phyloP scores from a whole-genome alignment of 2,797 vertebrate species.

The Liparis tanakae region DNA sequence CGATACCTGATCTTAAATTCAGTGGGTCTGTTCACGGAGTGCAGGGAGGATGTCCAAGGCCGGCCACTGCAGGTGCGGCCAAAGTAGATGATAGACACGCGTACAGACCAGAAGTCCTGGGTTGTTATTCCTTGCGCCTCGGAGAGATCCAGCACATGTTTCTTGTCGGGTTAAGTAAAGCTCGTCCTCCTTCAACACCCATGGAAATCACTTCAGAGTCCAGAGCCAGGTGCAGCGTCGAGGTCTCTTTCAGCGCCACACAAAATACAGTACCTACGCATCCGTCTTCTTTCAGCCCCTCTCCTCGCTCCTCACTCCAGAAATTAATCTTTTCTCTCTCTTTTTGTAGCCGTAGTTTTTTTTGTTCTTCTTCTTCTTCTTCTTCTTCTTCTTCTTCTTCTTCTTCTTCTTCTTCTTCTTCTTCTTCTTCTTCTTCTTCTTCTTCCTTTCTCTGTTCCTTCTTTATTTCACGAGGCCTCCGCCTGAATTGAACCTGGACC shows the following conservation, averaged over 20 bases:
- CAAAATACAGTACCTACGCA: constrained; percentile 76
- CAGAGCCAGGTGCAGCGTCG: constrained; percentile 65
- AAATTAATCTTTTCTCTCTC: constrained; percentile 80
- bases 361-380: not conserved
- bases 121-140: constrained; percentile 4
- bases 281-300: constrained; percentile 48
- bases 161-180: constrained; percentile 16
- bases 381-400: no score
- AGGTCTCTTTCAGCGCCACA: constrained; percentile 57
- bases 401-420: no score
- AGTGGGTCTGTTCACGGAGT: constrained; percentile 52
- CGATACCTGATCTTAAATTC: constrained; percentile 77
- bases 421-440: constrained; percentile 18
- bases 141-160: constrained; percentile 2
- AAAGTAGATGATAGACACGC: constrained; percentile 7
- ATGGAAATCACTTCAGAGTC: constrained; percentile 43
- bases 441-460: constrained; percentile 6
- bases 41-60: constrained; percentile 50
- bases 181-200: constrained; percentile 15
- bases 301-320: constrained; percentile 60
- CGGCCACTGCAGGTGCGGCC: constrained; percentile 34
- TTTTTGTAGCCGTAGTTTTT: constrained; percentile 59
- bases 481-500: constrained; percentile 78
- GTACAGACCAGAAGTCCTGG: not conserved
- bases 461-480: constrained; percentile 64